Evolutionary conservation across 2,797 vertebrate genomes (phyloP).

Genomic region (Hafferia zeledoni): DNA sequence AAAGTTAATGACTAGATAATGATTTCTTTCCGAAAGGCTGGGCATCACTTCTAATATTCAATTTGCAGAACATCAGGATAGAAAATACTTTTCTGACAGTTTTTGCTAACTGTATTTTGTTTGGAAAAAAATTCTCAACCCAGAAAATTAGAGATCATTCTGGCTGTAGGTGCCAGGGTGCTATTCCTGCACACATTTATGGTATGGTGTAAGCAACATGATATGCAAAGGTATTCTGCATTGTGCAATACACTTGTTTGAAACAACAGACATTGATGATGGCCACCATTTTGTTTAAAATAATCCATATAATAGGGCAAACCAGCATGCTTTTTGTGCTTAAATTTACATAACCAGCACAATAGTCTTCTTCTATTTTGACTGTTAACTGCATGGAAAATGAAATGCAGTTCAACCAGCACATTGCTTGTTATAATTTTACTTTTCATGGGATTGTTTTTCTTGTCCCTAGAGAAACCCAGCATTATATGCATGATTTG

Average conservation of each 20-base stretch:
- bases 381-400: not conserved
- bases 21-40: constrained; percentile 54
- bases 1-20: constrained; percentile 64
- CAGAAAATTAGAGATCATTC: not conserved
- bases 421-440: not conserved
- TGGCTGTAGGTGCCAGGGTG: not conserved
- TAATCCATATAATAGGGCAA: not conserved
- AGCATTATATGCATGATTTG: not conserved
- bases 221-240: not conserved
- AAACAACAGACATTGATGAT: not conserved
- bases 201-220: not conserved
- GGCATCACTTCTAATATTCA: constrained; percentile 40
- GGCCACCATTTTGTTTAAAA: not conserved
- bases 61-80: constrained; percentile 35
- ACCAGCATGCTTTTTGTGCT: not conserved
- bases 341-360: not conserved
- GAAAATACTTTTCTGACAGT: not conserved
- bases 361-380: not conserved
- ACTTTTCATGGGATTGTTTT: not conserved
- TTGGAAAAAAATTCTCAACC: not conserved
- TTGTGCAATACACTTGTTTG: not conserved
- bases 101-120: not conserved
- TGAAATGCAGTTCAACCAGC: not conserved
- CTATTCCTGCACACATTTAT: not conserved
- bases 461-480: not conserved